Evolutionary conservation across 1,140 invertebrate species (phyloP).

Genomic region (Drosophila ananassae): DNA sequence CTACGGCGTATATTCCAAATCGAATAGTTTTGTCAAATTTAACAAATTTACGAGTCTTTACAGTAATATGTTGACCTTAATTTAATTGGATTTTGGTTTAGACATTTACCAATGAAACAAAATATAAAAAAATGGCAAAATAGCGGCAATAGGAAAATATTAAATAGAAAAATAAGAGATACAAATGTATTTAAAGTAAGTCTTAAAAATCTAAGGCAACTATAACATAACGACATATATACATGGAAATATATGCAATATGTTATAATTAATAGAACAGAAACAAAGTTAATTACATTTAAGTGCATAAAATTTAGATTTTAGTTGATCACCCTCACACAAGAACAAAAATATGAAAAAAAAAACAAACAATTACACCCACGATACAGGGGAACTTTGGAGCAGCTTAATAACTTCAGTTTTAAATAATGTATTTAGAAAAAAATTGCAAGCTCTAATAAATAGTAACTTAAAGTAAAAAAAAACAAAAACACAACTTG

Average conservation of each 20-base stretch:
- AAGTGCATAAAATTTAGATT: conserved; percentile 61
- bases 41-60: conserved; percentile 39
- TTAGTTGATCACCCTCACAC: conserved; percentile 32
- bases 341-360: conserved; percentile 12
- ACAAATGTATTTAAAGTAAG: conserved; percentile 51
- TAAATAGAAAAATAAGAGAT: conserved; percentile 36
- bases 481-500: conserved; percentile 13
- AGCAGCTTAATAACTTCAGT: conserved; percentile 36
- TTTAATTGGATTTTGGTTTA: conserved; percentile 58
- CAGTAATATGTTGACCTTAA: conserved; percentile 27
- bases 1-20: conserved; percentile 29
- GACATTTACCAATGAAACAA: conserved; percentile 38
- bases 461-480: conserved; percentile 16
- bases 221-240: conserved; percentile 67
- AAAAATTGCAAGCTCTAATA: conserved; percentile 20
- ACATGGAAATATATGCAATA: conserved; percentile 51
- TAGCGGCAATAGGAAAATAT: conserved; percentile 50
- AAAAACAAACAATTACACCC: conserved; percentile 5
- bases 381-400: conserved; percentile 19
- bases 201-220: conserved; percentile 56
- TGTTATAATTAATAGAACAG: conserved; percentile 58
- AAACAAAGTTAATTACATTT: conserved; percentile 65
- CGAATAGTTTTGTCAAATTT: conserved; percentile 24
- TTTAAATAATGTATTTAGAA: conserved; percentile 6
- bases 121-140: conserved; percentile 20